phyloP scores from a whole-genome alignment of 2,113 vertebrate species.

The Phalacrocorax aristotelis region DNA sequence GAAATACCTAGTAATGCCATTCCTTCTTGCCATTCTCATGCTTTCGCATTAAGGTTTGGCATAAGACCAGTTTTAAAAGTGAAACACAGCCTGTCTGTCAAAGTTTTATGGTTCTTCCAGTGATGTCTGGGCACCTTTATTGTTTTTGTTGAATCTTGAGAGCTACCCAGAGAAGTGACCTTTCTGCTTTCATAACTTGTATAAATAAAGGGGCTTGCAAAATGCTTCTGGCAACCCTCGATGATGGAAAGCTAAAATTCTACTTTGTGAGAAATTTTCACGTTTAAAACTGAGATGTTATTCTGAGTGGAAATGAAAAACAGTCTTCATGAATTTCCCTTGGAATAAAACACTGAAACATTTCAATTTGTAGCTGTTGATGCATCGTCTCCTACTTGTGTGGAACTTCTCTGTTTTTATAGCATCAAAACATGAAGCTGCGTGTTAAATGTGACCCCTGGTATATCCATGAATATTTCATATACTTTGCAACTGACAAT shows the following conservation, averaged over 20 bases:
- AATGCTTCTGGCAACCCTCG: not conserved
- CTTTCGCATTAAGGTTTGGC: conserved; percentile 1
- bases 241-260: not conserved
- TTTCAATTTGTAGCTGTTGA: not conserved
- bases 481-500: not conserved
- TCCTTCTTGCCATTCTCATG: conserved; percentile 34
- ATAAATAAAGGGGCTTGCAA: not conserved
- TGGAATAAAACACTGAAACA: not conserved
- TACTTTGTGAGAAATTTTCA: not conserved
- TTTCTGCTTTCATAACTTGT: conserved; percentile 34
- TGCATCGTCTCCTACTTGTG: not conserved
- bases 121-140: conserved; percentile 11
- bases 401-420: not conserved
- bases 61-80: not conserved
- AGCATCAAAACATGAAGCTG: not conserved
- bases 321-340: not conserved
- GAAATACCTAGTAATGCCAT: conserved; percentile 41
- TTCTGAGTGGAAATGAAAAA: not conserved
- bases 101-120: not conserved
- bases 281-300: not conserved
- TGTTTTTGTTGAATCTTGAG: conserved; percentile 45
- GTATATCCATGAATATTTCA: not conserved
- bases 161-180: conserved; percentile 7
- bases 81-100: conserved; percentile 41
- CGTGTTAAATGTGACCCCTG: not conserved